A percentile compares a stretch with the other conserved stretches of the same genome.
Evolutionary conservation across 2,113 vertebrate genomes (phyloP).

Genomic region (Pteruthius melanotis): DNA sequence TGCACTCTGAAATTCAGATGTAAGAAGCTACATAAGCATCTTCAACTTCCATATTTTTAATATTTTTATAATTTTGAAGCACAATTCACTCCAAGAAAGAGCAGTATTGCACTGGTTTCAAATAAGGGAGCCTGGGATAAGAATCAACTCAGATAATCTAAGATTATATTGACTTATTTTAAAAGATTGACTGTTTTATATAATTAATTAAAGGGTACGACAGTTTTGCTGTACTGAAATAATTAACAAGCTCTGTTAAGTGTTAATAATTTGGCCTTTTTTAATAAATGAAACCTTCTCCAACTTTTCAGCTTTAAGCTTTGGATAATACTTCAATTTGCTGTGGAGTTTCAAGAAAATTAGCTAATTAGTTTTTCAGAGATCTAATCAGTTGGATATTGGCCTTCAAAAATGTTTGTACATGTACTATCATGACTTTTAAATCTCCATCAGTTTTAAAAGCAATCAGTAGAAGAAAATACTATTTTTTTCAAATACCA

Average conservation of each 20-base stretch:
- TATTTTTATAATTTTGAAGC: background rate
- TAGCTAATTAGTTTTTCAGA: conserved; percentile 43
- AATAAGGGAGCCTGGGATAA: background rate
- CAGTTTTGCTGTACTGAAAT: background rate
- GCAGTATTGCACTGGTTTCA: background rate
- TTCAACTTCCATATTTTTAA: background rate
- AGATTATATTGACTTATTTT: background rate
- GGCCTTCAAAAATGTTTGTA: conserved; percentile 21
- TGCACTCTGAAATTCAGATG: background rate
- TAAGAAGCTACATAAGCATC: background rate
- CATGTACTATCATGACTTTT: background rate
- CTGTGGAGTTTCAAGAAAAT: conserved; percentile 27
- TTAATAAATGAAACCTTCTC: background rate
- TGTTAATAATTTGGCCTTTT: background rate
- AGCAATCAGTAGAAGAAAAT: background rate
- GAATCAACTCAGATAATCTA: background rate
- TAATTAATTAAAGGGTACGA: background rate
- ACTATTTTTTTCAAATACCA: background rate
- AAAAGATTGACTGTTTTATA: background rate
- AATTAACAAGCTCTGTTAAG: background rate
- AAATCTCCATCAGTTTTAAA: background rate
- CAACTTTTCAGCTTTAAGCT: conserved; percentile 16
- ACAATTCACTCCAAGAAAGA: background rate
- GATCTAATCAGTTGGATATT: conserved; percentile 27
- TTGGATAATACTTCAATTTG: conserved; percentile 24